Conservation (phyloP, 2,888 invertebrate genomes). For the Schizaphis graminum region DNA sequence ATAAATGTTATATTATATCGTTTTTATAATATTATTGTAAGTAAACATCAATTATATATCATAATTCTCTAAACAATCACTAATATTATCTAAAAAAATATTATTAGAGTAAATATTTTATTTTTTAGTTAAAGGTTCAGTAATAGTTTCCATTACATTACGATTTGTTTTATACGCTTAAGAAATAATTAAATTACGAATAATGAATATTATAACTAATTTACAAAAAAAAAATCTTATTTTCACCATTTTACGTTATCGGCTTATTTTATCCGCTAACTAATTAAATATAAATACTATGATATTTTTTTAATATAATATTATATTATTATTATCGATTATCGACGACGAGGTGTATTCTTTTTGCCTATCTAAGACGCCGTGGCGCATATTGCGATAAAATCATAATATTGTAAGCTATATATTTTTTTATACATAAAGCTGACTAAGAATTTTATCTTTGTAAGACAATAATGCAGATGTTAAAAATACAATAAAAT, state of each 20-base stretch:
- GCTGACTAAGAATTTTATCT: not conserved
- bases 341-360: not conserved
- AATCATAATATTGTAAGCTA: not conserved
- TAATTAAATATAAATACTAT: not conserved
- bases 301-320: not conserved
- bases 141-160: not conserved
- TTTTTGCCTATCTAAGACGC: not conserved
- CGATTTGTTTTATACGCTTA: not conserved
- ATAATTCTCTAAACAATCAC: not conserved
- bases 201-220: not conserved
- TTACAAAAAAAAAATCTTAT: not conserved
- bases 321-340: not conserved
- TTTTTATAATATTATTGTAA: not conserved
- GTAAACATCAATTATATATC: not conserved
- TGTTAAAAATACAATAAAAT: not conserved
- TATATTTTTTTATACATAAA: not conserved
- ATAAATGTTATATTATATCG: not conserved
- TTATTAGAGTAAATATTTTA: not conserved
- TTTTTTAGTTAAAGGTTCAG: not conserved
- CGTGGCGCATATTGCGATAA: not conserved
- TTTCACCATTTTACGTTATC: not conserved
- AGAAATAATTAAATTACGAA: not conserved
- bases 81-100: not conserved
- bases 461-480: not conserved
- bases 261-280: not conserved